These are phyloP conservation scores for Beroe forskalii DNA, from an alignment of 37 sponge, comb jelly and placozoan genomes.

Conservation along the genomic window DNA sequence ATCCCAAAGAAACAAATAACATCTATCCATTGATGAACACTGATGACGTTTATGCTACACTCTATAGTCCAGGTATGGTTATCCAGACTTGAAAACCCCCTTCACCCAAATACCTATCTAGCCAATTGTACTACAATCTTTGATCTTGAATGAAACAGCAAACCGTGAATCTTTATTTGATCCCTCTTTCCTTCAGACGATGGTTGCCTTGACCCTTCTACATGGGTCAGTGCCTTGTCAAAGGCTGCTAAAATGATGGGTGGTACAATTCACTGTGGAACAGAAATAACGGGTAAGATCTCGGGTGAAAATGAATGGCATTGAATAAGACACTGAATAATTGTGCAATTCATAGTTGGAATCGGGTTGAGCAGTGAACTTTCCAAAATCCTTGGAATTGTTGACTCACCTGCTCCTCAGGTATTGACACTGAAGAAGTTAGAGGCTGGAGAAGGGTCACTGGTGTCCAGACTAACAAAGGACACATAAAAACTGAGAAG, in stretches of 20 bases:
- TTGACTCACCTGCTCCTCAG: neutral
- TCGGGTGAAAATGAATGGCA: neutral
- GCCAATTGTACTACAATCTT: too few species aligned
- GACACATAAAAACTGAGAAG: constrained; percentile 73
- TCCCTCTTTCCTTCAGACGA: constrained; percentile 1
- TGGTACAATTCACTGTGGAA: neutral
- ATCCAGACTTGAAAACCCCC: too few species aligned
- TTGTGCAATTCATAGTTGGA: too few species aligned
- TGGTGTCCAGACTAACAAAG: constrained; percentile 74
- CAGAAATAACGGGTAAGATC: neutral
- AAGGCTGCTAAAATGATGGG: constrained; percentile 19
- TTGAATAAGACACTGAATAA: too few species aligned
- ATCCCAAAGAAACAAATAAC: constrained; percentile 69
- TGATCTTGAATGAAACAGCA: too few species aligned
- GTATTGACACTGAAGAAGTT: constrained; percentile 4
- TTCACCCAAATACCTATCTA: too few species aligned
- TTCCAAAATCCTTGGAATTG: too few species aligned
- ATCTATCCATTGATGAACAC: constrained; percentile 74
- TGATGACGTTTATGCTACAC: constrained; percentile 73
- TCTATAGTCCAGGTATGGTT: constrained; percentile 66
- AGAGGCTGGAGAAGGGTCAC: constrained; percentile 67
- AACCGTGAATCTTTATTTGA: too few species aligned
- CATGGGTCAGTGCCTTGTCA: constrained; percentile 53
- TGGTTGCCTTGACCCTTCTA: constrained; percentile 55
- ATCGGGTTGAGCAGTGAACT: too few species aligned